phyloP scores from a whole-genome alignment of 2,797 vertebrate species.

The Notolabrus celidotus region DNA sequence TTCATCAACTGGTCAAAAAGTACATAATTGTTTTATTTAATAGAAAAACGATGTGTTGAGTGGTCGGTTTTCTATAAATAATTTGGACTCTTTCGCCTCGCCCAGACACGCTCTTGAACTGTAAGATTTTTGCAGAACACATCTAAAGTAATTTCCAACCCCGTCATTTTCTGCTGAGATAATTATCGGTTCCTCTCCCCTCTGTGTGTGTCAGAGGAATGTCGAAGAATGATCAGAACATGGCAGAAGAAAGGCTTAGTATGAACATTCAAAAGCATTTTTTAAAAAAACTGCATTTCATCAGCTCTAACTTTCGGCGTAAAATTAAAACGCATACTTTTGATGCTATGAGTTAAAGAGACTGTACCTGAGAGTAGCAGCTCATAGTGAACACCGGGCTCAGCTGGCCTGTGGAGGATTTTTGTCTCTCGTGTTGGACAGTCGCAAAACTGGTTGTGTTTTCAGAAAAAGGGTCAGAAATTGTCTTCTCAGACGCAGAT shows the following conservation, averaged over 20 bases:
- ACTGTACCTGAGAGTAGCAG: slow-evolving; percentile 53
- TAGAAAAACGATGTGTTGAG: neutral
- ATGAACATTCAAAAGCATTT: slow-evolving; percentile 34
- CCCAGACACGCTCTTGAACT: slow-evolving; percentile 22
- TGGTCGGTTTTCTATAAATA: neutral
- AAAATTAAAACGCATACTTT: slow-evolving; percentile 4
- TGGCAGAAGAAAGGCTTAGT: slow-evolving; percentile 17
- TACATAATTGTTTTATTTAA: slow-evolving; percentile 4
- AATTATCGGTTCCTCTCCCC: slow-evolving; percentile 69
- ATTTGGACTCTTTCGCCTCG: slow-evolving; percentile 4
- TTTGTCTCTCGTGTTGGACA: slow-evolving; percentile 39
- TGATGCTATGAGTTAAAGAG: slow-evolving; percentile 27
- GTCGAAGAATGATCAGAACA: slow-evolving; percentile 52
- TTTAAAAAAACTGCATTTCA: neutral
- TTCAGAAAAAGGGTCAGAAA: slow-evolving; percentile 35
- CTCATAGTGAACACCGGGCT: slow-evolving; percentile 32
- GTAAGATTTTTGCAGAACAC: slow-evolving; percentile 31
- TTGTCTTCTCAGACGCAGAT: slow-evolving; percentile 35
- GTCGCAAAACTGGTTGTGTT: slow-evolving; percentile 54
- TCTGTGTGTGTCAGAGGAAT: slow-evolving; percentile 67
- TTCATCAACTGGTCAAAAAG: neutral
- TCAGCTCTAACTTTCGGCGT: neutral
- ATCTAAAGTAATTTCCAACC: slow-evolving; percentile 65
- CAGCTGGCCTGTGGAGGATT: slow-evolving; percentile 46
- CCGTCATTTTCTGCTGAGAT: slow-evolving; percentile 72